These are phyloP conservation scores for Lytechinus variegatus DNA, from an alignment of 35 echinoderm and acorn worm species.

Conservation along the genomic window DNA sequence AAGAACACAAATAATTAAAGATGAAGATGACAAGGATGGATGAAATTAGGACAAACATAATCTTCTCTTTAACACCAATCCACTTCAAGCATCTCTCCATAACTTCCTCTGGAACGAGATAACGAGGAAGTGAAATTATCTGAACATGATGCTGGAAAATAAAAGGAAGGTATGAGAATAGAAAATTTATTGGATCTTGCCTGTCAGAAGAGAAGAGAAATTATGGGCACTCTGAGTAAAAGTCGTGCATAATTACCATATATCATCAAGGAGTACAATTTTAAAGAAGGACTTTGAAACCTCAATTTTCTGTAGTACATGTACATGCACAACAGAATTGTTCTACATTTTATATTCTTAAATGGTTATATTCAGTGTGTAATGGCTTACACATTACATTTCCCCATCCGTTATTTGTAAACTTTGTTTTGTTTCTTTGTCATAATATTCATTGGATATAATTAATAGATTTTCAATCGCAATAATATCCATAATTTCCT, in stretches of 20 bases:
- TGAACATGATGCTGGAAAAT: neutral
- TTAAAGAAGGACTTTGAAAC: neutral
- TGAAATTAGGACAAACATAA: neutral
- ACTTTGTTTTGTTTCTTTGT: too few species aligned
- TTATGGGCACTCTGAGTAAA: neutral
- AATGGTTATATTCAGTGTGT: neutral
- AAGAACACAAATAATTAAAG: too few species aligned
- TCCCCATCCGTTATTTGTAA: too few species aligned
- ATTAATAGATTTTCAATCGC: too few species aligned
- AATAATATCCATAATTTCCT: too few species aligned
- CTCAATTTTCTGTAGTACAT: neutral
- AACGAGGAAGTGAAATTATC: neutral
- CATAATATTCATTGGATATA: too few species aligned
- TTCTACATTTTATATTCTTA: neutral
- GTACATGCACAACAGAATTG: neutral
- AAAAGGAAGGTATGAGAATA: neutral
- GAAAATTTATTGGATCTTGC: neutral
- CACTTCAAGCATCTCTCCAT: neutral
- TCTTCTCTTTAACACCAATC: neutral
- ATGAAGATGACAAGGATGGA: too few species aligned
- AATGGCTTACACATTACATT: neutral
- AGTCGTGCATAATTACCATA: neutral
- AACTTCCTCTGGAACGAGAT: neutral
- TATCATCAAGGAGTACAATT: neutral
- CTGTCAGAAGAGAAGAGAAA: neutral